A percentile compares a stretch with the other conserved stretches of the same genome.
phyloP scores from a whole-genome alignment of 2,888 invertebrate genomes.

The Caenorhabditis imperialis region DNA sequence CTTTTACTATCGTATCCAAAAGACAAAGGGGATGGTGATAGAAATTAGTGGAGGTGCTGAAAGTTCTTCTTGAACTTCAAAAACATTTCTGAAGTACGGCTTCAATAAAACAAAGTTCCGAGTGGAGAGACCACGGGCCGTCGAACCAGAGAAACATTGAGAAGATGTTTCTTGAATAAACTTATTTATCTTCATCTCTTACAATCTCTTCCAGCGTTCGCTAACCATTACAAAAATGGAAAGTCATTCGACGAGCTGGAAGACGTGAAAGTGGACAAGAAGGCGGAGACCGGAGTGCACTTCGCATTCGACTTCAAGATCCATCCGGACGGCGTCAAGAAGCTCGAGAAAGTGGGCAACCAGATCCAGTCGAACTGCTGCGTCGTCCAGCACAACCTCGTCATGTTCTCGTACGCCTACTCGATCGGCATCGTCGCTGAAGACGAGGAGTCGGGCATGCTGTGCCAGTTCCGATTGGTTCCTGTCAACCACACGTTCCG shows the following conservation, averaged over 20 bases:
- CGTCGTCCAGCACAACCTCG: slow-evolving; percentile 53
- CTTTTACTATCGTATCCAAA: too few relatives aligned
- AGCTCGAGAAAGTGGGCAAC: slow-evolving; percentile 37
- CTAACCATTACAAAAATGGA: slow-evolving; percentile 47
- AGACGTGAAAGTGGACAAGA: slow-evolving; percentile 15
- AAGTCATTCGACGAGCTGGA: slow-evolving; percentile 54
- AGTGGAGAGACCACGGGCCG: too few relatives aligned
- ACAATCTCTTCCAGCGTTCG: slow-evolving; percentile 39
- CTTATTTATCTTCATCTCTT: not conserved
- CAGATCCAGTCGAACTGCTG: slow-evolving; percentile 47
- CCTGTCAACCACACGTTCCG: slow-evolving; percentile 35
- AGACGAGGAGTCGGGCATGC: slow-evolving; percentile 13
- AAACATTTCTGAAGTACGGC: too few relatives aligned
- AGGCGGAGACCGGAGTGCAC: slow-evolving; percentile 26
- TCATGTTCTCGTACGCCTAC: slow-evolving; percentile 54
- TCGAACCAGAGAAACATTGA: too few relatives aligned
- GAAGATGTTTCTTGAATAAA: too few relatives aligned
- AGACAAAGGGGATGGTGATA: too few relatives aligned
- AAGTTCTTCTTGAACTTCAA: too few relatives aligned
- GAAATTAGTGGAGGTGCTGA: too few relatives aligned
- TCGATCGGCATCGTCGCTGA: slow-evolving; percentile 28
- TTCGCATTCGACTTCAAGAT: slow-evolving; percentile 56
- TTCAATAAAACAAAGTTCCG: too few relatives aligned
- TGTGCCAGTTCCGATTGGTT: slow-evolving; percentile 34
- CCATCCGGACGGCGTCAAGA: slow-evolving; percentile 56